phyloP scores from a whole-genome alignment of 30 jellyfish, hydroid and myxozoan species.

The Aurelia aurita region DNA sequence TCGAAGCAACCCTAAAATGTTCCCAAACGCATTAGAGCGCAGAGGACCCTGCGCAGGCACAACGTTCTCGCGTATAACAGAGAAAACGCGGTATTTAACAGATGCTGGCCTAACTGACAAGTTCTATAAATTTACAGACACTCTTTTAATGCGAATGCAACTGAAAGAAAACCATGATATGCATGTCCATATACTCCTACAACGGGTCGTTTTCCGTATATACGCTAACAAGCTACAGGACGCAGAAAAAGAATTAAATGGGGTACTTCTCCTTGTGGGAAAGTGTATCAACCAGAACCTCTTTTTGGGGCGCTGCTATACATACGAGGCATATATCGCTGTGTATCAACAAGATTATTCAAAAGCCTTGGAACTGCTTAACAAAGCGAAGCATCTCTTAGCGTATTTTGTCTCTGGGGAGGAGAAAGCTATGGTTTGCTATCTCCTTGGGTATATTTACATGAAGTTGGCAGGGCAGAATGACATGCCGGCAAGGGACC shows the following conservation, averaged over 20 bases:
- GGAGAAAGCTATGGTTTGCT: constrained; percentile 28
- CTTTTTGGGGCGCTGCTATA: not conserved
- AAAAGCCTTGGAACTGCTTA: not conserved
- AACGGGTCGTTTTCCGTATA: not conserved
- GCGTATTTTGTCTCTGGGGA: not conserved
- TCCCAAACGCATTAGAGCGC: constrained; percentile 11
- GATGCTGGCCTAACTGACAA: constrained; percentile 17
- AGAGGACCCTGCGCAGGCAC: constrained; percentile 19
- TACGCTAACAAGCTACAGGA: constrained; percentile 1
- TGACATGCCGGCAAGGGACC: not conserved
- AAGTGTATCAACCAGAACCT: constrained; percentile 3
- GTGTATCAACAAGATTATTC: not conserved
- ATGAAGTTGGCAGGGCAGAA: constrained; percentile 14
- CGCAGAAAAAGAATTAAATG: not conserved
- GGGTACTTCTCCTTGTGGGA: not conserved
- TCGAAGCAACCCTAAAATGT: not conserved
- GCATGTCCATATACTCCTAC: constrained; percentile 4
- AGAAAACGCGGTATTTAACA: not conserved
- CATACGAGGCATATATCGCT: constrained; percentile 8
- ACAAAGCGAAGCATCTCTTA: constrained; percentile 5
- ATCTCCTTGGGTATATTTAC: constrained; percentile 8
- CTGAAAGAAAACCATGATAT: not conserved
- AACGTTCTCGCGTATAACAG: not conserved
- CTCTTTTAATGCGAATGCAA: not conserved
- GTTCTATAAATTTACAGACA: not conserved